phyloP scores from a whole-genome alignment of 2,888 invertebrate species.

The Cremastobaeus sp. region DNA sequence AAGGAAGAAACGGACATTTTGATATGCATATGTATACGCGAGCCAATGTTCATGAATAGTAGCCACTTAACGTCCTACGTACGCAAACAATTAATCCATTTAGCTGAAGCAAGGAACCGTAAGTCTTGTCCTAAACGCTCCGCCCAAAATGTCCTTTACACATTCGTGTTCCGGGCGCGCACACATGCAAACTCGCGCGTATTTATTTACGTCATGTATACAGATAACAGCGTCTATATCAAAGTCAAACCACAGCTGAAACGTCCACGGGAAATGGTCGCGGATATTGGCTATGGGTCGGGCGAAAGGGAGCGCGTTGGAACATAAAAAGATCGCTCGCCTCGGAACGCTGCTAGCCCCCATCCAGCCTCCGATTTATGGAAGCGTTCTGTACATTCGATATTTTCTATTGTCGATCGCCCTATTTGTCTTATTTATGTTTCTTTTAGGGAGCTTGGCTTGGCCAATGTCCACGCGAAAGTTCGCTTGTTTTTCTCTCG shows the following conservation, averaged over 20 bases:
- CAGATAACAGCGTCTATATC: constrained; percentile 42
- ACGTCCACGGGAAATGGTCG: constrained; percentile 68
- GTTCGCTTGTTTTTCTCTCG: constrained; percentile 57
- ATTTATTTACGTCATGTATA: constrained; percentile 45
- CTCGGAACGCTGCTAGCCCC: constrained; percentile 64
- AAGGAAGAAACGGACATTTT: constrained; percentile 2
- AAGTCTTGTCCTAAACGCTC: constrained; percentile 55
- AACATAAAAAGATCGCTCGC: constrained; percentile 77
- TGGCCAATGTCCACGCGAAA: constrained; percentile 69
- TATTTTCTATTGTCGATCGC: constrained; percentile 78
- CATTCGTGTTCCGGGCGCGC: constrained; percentile 19
- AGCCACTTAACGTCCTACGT: constrained; percentile 60
- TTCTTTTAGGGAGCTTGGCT: constrained; percentile 72
- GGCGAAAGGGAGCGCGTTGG: constrained; percentile 74
- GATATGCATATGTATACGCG: constrained; percentile 26
- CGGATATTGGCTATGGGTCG: constrained; percentile 70
- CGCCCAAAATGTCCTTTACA: constrained; percentile 51
- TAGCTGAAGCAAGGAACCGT: constrained; percentile 56
- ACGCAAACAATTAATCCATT: constrained; percentile 60
- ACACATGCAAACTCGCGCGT: constrained; percentile 23
- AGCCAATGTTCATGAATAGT: constrained; percentile 52
- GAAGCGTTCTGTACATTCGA: constrained; percentile 77
- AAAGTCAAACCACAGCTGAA: constrained; percentile 47
- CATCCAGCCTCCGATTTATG: constrained; percentile 75
- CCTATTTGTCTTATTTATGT: constrained; percentile 79